Base-by-base conservation (phyloP, 2,113 vertebrate species). In the Dasyprocta punctata region DNA sequence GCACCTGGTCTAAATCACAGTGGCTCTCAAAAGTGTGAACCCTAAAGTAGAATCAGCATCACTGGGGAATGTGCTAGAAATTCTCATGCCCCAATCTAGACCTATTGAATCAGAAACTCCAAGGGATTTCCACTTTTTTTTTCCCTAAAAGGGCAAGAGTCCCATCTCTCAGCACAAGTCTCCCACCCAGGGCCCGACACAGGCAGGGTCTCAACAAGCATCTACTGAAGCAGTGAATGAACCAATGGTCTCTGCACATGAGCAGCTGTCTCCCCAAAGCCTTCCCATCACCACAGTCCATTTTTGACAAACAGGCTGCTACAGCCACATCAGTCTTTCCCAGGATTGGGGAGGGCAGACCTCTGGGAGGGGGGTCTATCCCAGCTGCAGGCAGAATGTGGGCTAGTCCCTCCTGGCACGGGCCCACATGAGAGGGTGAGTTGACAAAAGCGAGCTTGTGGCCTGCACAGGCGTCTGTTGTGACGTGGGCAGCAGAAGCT, bases 371-470 rank as follows among this genome's bases (percentile, higher is more conserved):
- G 71, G 88, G 94, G 52, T n/a, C 85, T n/a, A n/a, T 89, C 94
- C 95, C 97, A 98, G 97, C 97, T 97, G 97, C 87, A 90, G 81
- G 85, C 92, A 89, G 94, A 97, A 97, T 78, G 71, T 26, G 1
- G 38, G 96, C 86, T 93, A 91, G 96, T 82, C 85, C 92, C 90
- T 97, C 93, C 97, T 98, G 98, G 96, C 93, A 94, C 94, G 0
- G 71, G 19, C 92, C 94, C 78, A 69, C 1, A 41, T 11, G 89
- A 89, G 90, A 80, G 86, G 65, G 49, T 24, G 67, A 92, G 60
- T n/a, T 71, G 90, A 98, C 98, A 98, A 98, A 97, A 95, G 82
- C 52, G 0, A 36, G 87, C 69, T 88, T 98, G 96, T 98, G 87
- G 92, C 75, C 82, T 0, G 0, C 69, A 81, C 0, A 1, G 61